Evolutionary conservation across 2,797 vertebrate genomes (phyloP).

Genomic region (Macropus fuliginosus): DNA sequence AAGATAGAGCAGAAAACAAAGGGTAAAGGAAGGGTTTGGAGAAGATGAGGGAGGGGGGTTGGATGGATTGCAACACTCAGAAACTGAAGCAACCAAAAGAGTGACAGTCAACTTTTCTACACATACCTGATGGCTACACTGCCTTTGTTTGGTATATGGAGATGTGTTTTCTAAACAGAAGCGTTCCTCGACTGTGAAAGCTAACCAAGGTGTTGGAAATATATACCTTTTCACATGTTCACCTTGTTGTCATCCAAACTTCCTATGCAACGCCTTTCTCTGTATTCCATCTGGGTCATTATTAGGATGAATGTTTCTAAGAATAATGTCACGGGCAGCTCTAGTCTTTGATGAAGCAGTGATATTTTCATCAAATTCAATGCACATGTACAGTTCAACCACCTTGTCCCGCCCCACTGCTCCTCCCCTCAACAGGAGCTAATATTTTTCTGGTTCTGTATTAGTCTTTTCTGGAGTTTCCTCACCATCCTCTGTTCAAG

Average conservation of each 20-base stretch:
- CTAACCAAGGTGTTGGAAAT: slow-evolving; percentile 37
- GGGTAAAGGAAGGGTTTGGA: background rate
- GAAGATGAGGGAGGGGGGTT: background rate
- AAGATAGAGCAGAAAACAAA: slow-evolving; percentile 58
- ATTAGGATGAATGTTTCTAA: slow-evolving; percentile 27
- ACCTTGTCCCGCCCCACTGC: background rate
- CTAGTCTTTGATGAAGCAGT: slow-evolving; percentile 53
- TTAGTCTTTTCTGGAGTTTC: slow-evolving; percentile 58
- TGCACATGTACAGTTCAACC: slow-evolving; percentile 1
- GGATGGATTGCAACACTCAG: slow-evolving; percentile 72
- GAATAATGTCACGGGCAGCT: slow-evolving; percentile 26
- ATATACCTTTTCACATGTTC: slow-evolving; percentile 18
- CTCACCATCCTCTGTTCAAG: slow-evolving; percentile 64
- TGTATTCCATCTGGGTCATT: slow-evolving; percentile 47
- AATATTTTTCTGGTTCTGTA: slow-evolving; percentile 50
- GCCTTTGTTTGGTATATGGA: background rate
- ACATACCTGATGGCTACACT: background rate
- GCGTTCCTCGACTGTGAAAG: background rate
- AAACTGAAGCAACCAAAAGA: slow-evolving; percentile 17
- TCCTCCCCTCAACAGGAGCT: background rate
- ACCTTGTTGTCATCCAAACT: slow-evolving; percentile 51
- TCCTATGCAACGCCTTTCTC: slow-evolving; percentile 46
- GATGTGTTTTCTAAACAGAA: slow-evolving; percentile 2
- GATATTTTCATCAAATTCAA: slow-evolving; percentile 62
- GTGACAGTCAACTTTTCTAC: background rate